A percentile compares a stretch with the other conserved stretches of the same genome.
These are phyloP conservation scores for Morinoia aosen DNA, from an alignment of 2,888 invertebrate species.

Conservation along the genomic window DNA sequence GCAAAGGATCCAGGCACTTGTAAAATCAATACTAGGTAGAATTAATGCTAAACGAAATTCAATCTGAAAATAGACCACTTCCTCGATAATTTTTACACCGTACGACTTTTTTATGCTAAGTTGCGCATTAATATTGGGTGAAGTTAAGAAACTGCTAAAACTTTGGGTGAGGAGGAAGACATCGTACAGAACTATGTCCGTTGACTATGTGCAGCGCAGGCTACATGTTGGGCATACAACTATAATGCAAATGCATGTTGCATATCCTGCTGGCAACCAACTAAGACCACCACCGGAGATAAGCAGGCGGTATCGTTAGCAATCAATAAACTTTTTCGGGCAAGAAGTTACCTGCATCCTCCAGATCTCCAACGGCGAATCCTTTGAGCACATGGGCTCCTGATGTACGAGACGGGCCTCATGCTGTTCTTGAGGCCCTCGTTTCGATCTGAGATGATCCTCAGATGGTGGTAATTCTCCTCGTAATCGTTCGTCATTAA, in stretches of 20 bases:
- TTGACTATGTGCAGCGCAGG: background rate
- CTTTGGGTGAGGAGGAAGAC: too few species aligned
- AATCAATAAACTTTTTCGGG: background rate
- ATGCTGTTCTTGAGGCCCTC: background rate
- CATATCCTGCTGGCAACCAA: background rate
- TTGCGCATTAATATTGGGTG: background rate
- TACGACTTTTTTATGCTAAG: too few species aligned
- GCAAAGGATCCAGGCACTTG: too few species aligned
- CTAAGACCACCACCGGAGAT: background rate
- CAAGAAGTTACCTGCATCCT: conserved; percentile 41
- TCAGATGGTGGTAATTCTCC: background rate
- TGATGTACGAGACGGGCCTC: conserved; percentile 23
- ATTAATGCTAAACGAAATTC: too few species aligned
- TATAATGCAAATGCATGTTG: background rate
- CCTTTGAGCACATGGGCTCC: conserved; percentile 44
- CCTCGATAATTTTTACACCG: too few species aligned
- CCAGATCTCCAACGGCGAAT: conserved; percentile 42
- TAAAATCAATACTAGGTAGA: too few species aligned
- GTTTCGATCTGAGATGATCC: background rate
- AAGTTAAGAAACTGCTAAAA: background rate
- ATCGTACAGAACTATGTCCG: background rate
- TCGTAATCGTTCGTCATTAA: conserved; percentile 24
- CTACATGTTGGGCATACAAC: background rate
- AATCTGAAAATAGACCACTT: too few species aligned
- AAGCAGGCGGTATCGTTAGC: background rate